phyloP scores from a whole-genome alignment of 2,113 vertebrate genomes.

The Hippocampus zosterae region DNA sequence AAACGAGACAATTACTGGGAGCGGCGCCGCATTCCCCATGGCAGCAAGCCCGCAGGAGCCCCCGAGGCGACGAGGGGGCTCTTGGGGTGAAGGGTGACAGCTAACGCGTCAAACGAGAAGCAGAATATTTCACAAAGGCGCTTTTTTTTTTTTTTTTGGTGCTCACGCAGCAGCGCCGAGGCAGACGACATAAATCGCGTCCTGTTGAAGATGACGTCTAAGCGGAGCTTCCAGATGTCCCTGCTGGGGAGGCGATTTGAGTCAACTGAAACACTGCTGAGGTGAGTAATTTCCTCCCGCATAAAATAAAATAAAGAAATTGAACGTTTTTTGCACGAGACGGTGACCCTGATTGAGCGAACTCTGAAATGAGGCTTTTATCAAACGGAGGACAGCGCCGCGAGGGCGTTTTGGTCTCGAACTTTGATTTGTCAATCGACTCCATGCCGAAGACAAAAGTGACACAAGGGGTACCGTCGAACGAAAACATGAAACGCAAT shows the following conservation, averaged over 20 bases:
- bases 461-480: background rate
- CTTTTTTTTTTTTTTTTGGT: slow-evolving; percentile 1
- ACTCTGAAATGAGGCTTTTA: background rate
- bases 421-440: background rate
- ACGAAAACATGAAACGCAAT: no score
- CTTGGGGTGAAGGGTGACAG: background rate
- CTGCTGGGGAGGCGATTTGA: background rate
- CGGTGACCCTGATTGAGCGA: background rate
- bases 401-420: background rate
- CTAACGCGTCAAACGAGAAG: background rate
- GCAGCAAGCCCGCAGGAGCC: background rate
- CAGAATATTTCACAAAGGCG: background rate
- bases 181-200: background rate
- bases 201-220: background rate
- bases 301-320: no score
- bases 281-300: background rate
- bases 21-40: background rate
- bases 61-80: background rate
- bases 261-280: background rate
- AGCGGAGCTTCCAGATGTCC: background rate
- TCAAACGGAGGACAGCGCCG: background rate
- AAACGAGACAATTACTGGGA: slow-evolving; percentile 49
- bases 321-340: background rate
- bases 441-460: background rate
- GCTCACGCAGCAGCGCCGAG: background rate